A percentile compares a stretch with the other conserved stretches of the same genome.
These are phyloP conservation scores for Phacellophora camtschatica DNA, from an alignment of 30 jellyfish, hydroid and myxozoan genomes.

Conservation along the genomic window DNA sequence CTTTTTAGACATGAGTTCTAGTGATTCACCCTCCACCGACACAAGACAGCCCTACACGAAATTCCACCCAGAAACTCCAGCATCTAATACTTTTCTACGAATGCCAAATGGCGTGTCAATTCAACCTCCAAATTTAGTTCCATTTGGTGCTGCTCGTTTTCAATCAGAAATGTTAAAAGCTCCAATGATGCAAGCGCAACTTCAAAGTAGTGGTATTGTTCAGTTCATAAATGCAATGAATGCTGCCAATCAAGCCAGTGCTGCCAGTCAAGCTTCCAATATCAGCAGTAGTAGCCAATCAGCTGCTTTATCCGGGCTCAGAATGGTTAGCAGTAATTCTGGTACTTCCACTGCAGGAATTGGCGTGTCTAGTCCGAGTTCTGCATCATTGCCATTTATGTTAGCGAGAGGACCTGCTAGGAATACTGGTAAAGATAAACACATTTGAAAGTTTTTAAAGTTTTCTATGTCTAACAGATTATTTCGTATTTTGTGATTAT, in stretches of 20 bases:
- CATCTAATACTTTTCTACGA: neutral
- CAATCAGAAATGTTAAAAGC: conserved; percentile 19
- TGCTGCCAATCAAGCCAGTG: neutral
- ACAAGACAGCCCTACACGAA: neutral
- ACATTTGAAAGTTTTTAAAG: too few relatives aligned
- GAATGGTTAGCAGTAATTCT: too few relatives aligned
- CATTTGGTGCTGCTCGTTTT: conserved; percentile 12
- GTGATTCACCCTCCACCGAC: neutral
- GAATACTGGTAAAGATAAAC: too few relatives aligned
- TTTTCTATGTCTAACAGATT: too few relatives aligned
- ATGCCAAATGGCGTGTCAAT: conserved; percentile 19
- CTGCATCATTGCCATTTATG: too few relatives aligned
- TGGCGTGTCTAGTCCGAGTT: too few relatives aligned
- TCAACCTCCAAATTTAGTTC: conserved; percentile 32
- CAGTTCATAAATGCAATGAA: conserved; percentile 25
- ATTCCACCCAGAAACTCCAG: neutral
- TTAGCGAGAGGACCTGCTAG: too few relatives aligned
- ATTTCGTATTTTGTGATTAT: too few relatives aligned
- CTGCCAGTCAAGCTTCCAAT: too few relatives aligned
- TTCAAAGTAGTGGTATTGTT: conserved; percentile 21
- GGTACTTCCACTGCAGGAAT: too few relatives aligned
- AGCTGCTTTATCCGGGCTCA: too few relatives aligned
- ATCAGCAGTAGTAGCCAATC: too few relatives aligned
- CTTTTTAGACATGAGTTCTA: neutral
- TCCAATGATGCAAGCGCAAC: conserved; percentile 35